Evolutionary conservation across 1,140 invertebrate species (phyloP).

Genomic region (Araneus ventricosus): DNA sequence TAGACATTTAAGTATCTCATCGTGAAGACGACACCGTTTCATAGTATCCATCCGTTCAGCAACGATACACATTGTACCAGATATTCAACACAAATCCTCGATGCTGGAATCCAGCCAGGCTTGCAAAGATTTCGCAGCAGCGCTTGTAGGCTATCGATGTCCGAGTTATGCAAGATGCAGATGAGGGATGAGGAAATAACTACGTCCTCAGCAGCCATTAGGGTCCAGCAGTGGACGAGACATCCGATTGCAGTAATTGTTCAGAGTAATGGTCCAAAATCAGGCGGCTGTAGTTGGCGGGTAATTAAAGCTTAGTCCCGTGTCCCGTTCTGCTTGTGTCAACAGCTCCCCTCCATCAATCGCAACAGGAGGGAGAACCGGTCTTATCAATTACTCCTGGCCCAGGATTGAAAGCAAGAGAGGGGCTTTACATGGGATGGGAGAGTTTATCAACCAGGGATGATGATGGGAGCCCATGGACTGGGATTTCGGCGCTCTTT

Average conservation of each 20-base stretch:
- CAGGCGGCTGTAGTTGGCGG: constrained; percentile 41
- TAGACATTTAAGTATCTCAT: no score
- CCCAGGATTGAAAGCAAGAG: background rate
- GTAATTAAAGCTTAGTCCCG: constrained; percentile 47
- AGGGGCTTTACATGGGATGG: background rate
- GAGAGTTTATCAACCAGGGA: constrained; percentile 18
- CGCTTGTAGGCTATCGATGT: background rate
- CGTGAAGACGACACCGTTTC: no score
- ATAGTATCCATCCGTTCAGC: no score
- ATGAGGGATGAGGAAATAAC: constrained; percentile 12
- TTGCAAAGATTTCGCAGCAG: background rate
- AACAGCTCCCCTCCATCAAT: constrained; percentile 41
- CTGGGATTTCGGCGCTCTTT: background rate
- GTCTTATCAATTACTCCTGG: constrained; percentile 40
- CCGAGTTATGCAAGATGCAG: background rate
- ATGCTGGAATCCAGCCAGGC: background rate
- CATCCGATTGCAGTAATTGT: constrained; percentile 30
- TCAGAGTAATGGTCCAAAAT: constrained; percentile 34
- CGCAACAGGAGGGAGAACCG: constrained; percentile 22
- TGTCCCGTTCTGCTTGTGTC: constrained; percentile 19
- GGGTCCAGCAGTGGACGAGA: background rate
- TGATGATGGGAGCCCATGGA: constrained; percentile 1
- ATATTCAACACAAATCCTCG: no score
- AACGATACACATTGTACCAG: no score
- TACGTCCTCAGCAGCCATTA: constrained; percentile 15